These are phyloP conservation scores for Sepioteuthis lessoniana DNA, from an alignment of 2,888 invertebrate species.

Conservation along the genomic window DNA sequence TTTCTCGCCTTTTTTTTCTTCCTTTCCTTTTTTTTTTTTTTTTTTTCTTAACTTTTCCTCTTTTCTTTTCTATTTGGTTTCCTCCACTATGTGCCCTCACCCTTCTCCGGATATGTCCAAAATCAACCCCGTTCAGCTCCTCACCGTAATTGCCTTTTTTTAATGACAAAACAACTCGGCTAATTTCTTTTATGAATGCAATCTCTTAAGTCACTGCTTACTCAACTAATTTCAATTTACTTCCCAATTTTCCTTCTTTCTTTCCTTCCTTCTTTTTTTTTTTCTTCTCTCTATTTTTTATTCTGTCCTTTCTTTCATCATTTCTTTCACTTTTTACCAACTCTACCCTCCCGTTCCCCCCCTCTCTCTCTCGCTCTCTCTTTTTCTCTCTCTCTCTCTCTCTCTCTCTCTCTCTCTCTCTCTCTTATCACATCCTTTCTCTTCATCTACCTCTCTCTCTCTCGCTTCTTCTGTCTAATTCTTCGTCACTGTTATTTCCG, in stretches of 20 bases:
- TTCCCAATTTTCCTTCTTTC: not conserved
- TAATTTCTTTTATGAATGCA: conserved; percentile 21
- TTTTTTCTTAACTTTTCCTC: not conserved
- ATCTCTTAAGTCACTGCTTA: not conserved
- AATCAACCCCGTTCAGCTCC: not conserved
- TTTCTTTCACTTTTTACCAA: not conserved
- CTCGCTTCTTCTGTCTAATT: not conserved
- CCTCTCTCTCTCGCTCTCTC: not conserved
- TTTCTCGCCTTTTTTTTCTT: no score
- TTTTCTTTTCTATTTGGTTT: no score
- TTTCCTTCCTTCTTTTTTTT: not conserved
- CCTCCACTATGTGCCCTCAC: not conserved
- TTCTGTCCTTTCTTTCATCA: not conserved
- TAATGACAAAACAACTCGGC: conserved; percentile 33
- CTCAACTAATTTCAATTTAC: not conserved
- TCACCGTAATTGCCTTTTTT: not conserved
- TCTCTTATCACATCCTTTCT: not conserved
- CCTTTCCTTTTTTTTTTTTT: not conserved
- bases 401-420: not conserved
- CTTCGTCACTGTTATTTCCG: not conserved
- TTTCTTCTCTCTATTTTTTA: not conserved
- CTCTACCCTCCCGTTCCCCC: not conserved
- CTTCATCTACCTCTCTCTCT: not conserved
- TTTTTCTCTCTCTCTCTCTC: not conserved
- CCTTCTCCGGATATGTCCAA: not conserved